Conservation (phyloP, 2,797 vertebrate genomes). For the Syngnathus acus region DNA sequence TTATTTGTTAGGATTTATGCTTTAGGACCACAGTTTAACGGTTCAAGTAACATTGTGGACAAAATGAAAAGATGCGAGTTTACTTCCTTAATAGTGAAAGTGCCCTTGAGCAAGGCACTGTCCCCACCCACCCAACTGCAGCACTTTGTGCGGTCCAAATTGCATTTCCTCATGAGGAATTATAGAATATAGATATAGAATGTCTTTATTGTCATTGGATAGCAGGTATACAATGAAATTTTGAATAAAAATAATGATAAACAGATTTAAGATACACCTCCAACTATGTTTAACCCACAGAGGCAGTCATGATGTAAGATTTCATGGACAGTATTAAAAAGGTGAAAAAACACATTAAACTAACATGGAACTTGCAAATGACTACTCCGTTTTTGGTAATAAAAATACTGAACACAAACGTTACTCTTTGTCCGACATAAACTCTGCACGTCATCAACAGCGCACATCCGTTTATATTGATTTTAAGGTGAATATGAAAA, state of each 20-base stretch:
- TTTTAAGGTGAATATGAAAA: neutral
- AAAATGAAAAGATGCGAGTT: neutral
- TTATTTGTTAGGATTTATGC: neutral
- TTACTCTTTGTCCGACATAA: neutral
- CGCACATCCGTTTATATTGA: neutral
- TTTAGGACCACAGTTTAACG: neutral
- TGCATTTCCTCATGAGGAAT: neutral
- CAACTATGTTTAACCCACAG: neutral
- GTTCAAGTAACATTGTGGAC: neutral
- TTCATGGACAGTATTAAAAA: neutral
- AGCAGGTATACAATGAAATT: too few species aligned
- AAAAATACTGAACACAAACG: neutral
- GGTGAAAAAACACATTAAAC: neutral
- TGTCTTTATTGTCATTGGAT: too few species aligned
- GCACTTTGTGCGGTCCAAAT: neutral
- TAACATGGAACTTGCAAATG: neutral
- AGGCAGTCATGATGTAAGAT: neutral
- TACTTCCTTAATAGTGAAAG: neutral
- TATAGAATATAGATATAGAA: neutral
- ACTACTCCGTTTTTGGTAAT: too few species aligned
- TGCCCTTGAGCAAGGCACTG: neutral
- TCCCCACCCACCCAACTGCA: neutral
- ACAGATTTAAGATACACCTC: too few species aligned
- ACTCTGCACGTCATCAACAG: neutral
- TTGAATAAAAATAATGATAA: too few species aligned